Conservation (phyloP, 2,797 vertebrate species). For the Percopsis omiscomaycus region DNA sequence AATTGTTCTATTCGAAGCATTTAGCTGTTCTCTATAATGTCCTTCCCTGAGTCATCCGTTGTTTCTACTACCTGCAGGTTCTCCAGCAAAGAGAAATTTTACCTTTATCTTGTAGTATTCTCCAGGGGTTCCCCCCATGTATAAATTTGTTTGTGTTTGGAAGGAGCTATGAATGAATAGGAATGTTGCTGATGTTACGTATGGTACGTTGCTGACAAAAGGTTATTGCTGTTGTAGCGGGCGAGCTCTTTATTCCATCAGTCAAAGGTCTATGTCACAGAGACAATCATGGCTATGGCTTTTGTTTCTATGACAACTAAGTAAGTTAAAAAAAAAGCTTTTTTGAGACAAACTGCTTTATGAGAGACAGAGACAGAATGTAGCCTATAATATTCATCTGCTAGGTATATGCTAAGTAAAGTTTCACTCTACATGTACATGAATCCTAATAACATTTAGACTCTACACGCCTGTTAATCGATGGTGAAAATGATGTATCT, state of each 20-base stretch:
- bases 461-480: too few relatives aligned
- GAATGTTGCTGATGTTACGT: not conserved
- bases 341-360: conserved; percentile 31
- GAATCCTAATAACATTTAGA: too few relatives aligned
- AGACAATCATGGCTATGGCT: conserved; percentile 72
- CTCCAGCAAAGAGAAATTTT: too few relatives aligned
- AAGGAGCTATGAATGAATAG: too few relatives aligned
- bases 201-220: too few relatives aligned
- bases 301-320: conserved; percentile 82
- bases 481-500: too few relatives aligned
- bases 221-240: conserved; percentile 42
- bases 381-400: not conserved
- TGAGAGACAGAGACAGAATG: conserved; percentile 6
- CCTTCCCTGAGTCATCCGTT: conserved; percentile 19
- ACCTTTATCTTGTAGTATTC: too few relatives aligned
- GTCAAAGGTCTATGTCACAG: conserved; percentile 71
- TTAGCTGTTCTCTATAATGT: conserved; percentile 70
- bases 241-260: conserved; percentile 57
- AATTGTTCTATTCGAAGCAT: conserved; percentile 74
- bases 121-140: too few relatives aligned
- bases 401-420: not conserved
- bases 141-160: too few relatives aligned
- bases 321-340: conserved; percentile 65
- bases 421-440: too few relatives aligned
- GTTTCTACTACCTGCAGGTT: not conserved